Conservation (phyloP, 2,113 vertebrate species). For the Motacilla alba region DNA sequence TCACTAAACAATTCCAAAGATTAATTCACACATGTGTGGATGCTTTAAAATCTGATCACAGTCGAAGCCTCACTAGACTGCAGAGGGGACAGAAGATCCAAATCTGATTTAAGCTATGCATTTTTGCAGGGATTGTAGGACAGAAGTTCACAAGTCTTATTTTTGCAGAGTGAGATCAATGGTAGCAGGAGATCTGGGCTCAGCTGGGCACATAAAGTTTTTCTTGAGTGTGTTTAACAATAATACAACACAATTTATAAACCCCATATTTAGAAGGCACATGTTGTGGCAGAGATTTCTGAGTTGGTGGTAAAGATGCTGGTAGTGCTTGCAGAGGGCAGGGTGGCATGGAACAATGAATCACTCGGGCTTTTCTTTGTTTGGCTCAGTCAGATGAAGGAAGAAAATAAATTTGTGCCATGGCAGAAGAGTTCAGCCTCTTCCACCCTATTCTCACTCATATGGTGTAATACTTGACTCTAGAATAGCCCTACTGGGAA, state of each 20-base stretch:
- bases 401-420: not conserved
- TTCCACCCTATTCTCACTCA: not conserved
- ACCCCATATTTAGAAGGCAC: not conserved
- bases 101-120: not conserved
- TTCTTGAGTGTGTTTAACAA: not conserved
- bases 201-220: not conserved
- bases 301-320: rapidly evolving
- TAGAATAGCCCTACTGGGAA: not conserved
- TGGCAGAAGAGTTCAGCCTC: not conserved
- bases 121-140: not conserved
- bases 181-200: not conserved
- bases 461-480: constrained; percentile 14
- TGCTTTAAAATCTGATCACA: not conserved
- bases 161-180: not conserved
- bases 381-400: not conserved
- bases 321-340: not conserved
- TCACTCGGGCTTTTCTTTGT: not conserved
- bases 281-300: not conserved
- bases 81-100: not conserved
- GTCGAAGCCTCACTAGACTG: not conserved
- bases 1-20: not conserved
- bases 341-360: not conserved
- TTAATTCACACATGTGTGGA: not conserved
- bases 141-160: not conserved
- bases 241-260: not conserved